Percentiles rank a stretch among this genome's conserved stretches.
Evolutionary conservation across 2,113 vertebrate genomes (phyloP).

Genomic region (Megatriorchis doriae): DNA sequence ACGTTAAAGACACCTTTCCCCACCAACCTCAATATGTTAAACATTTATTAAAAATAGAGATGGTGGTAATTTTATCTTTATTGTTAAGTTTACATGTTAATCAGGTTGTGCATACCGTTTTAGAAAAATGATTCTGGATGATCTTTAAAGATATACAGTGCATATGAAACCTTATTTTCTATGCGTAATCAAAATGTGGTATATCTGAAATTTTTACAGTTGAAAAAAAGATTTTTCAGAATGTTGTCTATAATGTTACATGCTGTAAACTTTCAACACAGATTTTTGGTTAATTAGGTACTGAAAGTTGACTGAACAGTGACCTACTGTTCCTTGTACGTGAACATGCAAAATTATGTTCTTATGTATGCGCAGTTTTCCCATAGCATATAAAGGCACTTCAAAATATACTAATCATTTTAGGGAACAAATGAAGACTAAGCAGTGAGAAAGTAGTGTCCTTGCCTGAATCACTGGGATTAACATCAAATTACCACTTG

Average conservation of each 20-base stretch:
- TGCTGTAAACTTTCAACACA: background rate
- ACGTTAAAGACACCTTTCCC: background rate
- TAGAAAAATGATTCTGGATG: background rate
- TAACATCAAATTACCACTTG: background rate
- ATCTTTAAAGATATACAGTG: background rate
- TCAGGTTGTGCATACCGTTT: background rate
- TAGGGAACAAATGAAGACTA: background rate
- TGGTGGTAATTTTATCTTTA: background rate
- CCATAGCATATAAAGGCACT: background rate
- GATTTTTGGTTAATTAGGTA: background rate
- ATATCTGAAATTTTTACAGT: background rate
- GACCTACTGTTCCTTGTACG: fast-evolving
- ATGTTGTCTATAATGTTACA: background rate
- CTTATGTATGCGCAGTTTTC: background rate
- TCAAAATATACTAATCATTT: background rate
- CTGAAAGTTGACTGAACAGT: background rate
- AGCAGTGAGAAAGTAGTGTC: background rate
- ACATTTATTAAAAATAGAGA: background rate
- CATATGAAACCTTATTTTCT: background rate
- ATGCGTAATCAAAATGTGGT: background rate
- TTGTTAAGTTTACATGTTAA: background rate
- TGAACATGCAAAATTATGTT: background rate
- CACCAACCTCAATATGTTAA: background rate
- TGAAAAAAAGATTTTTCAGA: background rate
- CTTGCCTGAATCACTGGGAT: background rate